A percentile compares a stretch with the other conserved stretches of the same genome.
Evolutionary conservation across 2,888 invertebrate genomes (phyloP).

Genomic region (Mactromeris polynyma): DNA sequence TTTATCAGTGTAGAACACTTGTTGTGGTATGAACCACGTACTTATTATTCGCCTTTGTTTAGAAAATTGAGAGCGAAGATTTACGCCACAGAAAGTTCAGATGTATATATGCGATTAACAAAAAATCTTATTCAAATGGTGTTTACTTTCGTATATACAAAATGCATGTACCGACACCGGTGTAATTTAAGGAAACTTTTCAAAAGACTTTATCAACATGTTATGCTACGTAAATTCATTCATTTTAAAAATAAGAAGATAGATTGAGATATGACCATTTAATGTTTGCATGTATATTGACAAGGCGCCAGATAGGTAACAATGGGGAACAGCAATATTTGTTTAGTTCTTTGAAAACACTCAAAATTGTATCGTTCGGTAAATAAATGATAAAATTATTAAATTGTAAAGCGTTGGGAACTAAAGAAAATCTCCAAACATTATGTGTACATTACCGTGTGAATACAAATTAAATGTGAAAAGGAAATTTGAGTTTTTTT

Average conservation of each 20-base stretch:
- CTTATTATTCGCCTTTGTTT: neutral
- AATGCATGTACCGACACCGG: neutral
- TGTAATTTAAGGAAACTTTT: neutral
- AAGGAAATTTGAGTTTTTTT: too few relatives aligned
- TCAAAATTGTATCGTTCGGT: neutral
- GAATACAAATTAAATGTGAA: neutral
- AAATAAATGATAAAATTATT: constrained; percentile 5
- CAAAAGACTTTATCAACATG: neutral
- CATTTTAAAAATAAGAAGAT: neutral
- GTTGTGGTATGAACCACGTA: neutral
- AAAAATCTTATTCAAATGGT: neutral
- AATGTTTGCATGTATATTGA: neutral
- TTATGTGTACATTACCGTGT: neutral
- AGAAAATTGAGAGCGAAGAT: neutral
- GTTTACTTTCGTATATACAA: neutral
- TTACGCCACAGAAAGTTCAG: neutral
- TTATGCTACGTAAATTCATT: constrained; percentile 6
- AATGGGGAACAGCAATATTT: neutral
- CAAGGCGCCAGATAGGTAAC: neutral
- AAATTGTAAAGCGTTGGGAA: neutral
- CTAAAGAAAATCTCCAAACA: neutral
- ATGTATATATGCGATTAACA: neutral
- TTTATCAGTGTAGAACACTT: too few relatives aligned
- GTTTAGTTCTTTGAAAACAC: neutral
- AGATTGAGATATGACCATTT: neutral